Evolutionary conservation across 2,888 invertebrate species (phyloP).

Genomic region (Stictocephala bisonia): DNA sequence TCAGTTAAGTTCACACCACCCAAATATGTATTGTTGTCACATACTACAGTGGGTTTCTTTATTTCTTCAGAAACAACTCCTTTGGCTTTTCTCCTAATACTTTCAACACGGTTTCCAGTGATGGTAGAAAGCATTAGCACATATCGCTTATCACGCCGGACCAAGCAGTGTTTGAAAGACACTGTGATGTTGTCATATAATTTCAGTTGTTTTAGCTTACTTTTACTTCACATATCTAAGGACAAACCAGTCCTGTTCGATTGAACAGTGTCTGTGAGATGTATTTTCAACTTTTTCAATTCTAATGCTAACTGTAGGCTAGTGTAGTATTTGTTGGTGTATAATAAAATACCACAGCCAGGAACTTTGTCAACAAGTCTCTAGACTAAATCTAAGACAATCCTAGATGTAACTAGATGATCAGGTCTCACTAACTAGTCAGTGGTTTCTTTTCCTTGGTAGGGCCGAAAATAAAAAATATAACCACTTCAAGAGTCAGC

Average conservation of each 20-base stretch:
- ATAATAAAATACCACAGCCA: background rate
- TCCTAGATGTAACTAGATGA: background rate
- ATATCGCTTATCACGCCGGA: background rate
- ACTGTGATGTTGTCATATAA: background rate
- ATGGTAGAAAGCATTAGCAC: background rate
- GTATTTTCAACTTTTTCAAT: background rate
- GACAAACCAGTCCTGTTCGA: background rate
- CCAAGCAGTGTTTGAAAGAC: background rate
- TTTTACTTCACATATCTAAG: background rate
- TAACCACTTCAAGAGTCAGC: background rate
- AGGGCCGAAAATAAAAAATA: background rate
- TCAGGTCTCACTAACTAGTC: background rate
- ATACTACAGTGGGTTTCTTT: too few relatives aligned
- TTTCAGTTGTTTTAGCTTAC: background rate
- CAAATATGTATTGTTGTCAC: too few relatives aligned
- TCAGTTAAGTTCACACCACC: too few relatives aligned
- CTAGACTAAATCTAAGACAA: background rate
- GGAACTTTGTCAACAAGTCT: background rate
- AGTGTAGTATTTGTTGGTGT: too few relatives aligned
- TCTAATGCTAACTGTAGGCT: background rate
- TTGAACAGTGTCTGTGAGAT: background rate
- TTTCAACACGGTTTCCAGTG: background rate
- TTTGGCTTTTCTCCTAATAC: background rate
- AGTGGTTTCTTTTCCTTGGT: background rate
- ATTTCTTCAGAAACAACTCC: background rate